Evolutionary conservation across 2,888 invertebrate genomes (phyloP).

Genomic region (Agelastica alni): DNA sequence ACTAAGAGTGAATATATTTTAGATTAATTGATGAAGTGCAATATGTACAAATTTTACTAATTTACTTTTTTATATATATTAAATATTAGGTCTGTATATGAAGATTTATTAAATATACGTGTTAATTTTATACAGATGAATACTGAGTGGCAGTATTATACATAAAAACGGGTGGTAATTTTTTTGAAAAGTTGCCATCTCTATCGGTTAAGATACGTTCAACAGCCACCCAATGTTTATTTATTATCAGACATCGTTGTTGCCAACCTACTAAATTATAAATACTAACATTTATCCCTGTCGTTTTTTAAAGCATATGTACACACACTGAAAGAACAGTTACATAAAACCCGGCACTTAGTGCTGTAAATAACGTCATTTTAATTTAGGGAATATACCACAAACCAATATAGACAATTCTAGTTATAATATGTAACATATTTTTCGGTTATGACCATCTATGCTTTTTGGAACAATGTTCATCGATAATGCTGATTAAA

Average conservation of each 20-base stretch:
- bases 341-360: too few species aligned
- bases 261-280: too few species aligned
- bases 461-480: too few species aligned
- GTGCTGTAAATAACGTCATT: too few species aligned
- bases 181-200: constrained; percentile 18
- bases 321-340: too few species aligned
- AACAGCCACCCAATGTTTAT: constrained; percentile 41
- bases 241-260: constrained; percentile 14
- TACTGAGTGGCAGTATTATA: constrained; percentile 57
- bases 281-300: constrained; percentile 13
- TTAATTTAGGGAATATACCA: too few species aligned
- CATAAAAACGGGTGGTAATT: constrained; percentile 23
- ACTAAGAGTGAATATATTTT: constrained; percentile 48
- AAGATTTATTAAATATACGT: constrained; percentile 53
- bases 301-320: too few species aligned
- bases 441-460: too few species aligned
- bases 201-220: constrained; percentile 36
- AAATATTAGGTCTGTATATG: constrained; percentile 55
- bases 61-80: constrained; percentile 54
- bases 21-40: constrained; percentile 63
- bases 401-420: too few species aligned
- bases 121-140: constrained; percentile 56
- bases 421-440: too few species aligned
- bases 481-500: not conserved
- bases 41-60: constrained; percentile 74